Evolutionary conservation across 2,797 vertebrate genomes (phyloP).

Genomic region (Mus spretus): DNA sequence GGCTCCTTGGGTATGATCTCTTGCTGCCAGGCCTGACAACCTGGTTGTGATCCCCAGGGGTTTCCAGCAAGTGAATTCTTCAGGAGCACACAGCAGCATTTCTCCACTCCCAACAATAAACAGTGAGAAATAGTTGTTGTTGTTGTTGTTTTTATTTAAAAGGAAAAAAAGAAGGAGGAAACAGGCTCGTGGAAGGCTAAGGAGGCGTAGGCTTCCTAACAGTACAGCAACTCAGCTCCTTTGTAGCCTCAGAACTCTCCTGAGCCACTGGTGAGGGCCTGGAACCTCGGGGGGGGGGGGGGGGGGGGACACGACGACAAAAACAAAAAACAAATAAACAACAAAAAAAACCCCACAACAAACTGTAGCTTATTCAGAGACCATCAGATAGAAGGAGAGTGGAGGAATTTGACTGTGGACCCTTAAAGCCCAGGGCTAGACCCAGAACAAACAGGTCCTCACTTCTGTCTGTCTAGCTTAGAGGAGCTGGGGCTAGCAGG

Average conservation of each 20-base stretch:
- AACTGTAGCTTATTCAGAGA: neutral
- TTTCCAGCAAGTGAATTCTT: neutral
- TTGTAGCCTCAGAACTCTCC: neutral
- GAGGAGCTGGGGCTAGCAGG: slow-evolving; percentile 19
- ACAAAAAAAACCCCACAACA: too few species aligned
- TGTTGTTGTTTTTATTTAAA: neutral
- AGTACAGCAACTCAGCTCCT: too few species aligned
- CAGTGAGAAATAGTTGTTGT: neutral
- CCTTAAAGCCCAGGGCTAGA: neutral
- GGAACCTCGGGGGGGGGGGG: neutral
- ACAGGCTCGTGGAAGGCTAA: neutral
- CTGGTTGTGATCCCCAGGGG: neutral
- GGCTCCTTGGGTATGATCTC: neutral
- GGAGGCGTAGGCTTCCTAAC: neutral
- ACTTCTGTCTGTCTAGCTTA: neutral
- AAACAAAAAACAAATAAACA: neutral
- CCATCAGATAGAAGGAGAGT: neutral
- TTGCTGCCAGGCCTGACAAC: neutral
- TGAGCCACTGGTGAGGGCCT: neutral
- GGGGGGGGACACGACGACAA: too few species aligned
- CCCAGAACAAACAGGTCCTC: neutral
- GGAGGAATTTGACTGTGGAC: neutral
- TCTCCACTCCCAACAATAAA: neutral
- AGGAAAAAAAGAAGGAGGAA: neutral
- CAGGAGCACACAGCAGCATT: neutral